Conservation (phyloP, 2,797 vertebrate species). For the Gorsachius magnificus region DNA sequence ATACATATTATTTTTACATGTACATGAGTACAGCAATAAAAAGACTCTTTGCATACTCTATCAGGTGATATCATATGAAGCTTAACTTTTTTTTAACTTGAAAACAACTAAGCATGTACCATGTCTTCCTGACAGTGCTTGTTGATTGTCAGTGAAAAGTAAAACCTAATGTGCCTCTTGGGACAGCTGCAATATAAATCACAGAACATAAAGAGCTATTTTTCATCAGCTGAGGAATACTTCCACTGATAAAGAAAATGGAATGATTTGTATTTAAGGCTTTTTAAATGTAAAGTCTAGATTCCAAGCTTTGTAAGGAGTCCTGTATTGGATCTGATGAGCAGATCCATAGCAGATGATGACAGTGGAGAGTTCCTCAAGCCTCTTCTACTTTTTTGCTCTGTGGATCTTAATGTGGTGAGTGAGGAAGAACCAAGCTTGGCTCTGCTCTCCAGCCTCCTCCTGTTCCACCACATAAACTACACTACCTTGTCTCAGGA, state of each 20-base stretch:
- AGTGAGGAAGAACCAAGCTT: neutral
- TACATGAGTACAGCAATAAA: too few relatives aligned
- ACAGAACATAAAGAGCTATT: neutral
- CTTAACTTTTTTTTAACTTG: too few relatives aligned
- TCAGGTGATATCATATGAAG: too few relatives aligned
- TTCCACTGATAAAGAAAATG: neutral
- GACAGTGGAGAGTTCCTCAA: neutral
- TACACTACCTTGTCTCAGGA: neutral
- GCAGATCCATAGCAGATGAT: neutral
- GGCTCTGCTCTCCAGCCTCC: neutral
- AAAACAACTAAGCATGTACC: too few relatives aligned
- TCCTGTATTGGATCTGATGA: neutral
- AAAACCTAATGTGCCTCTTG: neutral
- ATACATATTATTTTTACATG: too few relatives aligned
- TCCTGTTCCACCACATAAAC: neutral
- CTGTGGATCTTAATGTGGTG: neutral
- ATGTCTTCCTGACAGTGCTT: too few relatives aligned
- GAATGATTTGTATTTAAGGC: neutral
- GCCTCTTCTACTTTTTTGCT: neutral
- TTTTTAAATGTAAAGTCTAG: neutral
- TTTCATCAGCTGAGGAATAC: neutral
- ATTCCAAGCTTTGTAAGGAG: neutral
- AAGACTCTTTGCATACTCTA: too few relatives aligned
- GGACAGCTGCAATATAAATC: neutral
- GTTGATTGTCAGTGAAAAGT: neutral